These are phyloP conservation scores for Serilophus lunatus DNA, from an alignment of 2,113 vertebrate genomes.

Conservation along the genomic window DNA sequence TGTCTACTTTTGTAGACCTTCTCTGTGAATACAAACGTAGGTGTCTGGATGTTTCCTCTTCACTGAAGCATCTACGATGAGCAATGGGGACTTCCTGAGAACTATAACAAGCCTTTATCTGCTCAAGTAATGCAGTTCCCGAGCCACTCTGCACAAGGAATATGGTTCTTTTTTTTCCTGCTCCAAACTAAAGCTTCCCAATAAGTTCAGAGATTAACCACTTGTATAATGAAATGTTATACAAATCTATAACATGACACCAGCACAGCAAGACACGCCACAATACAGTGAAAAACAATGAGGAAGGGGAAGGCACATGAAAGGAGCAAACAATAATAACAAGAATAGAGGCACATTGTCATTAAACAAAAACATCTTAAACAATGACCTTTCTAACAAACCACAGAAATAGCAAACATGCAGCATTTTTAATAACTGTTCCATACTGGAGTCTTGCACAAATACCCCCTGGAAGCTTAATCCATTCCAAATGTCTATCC, in stretches of 20 bases:
- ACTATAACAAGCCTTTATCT: not conserved
- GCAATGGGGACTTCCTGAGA: not conserved
- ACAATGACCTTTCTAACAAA: conserved; percentile 45
- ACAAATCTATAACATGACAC: not conserved
- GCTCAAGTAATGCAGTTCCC: not conserved
- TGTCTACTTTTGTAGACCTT: not conserved
- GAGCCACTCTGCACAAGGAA: not conserved
- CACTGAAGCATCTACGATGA: too few species aligned
- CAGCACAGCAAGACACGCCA: not conserved
- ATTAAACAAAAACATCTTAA: conserved; percentile 48
- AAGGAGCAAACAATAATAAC: not conserved
- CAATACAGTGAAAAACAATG: not conserved
- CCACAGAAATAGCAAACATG: conserved; percentile 27
- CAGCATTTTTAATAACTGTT: not conserved
- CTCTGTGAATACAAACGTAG: not conserved
- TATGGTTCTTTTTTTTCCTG: not conserved
- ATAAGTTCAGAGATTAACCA: not conserved
- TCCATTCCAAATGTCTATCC: not conserved
- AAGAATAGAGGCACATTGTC: not conserved
- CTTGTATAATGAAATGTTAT: not conserved
- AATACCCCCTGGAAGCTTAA: conserved; percentile 16
- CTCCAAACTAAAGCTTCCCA: not conserved
- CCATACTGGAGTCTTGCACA: not conserved
- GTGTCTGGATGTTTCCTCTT: too few species aligned
- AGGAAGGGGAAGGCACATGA: not conserved